A percentile compares a stretch with the other conserved stretches of the same genome.
phyloP scores from a whole-genome alignment of 2,888 invertebrate genomes.

The Meganola albula region DNA sequence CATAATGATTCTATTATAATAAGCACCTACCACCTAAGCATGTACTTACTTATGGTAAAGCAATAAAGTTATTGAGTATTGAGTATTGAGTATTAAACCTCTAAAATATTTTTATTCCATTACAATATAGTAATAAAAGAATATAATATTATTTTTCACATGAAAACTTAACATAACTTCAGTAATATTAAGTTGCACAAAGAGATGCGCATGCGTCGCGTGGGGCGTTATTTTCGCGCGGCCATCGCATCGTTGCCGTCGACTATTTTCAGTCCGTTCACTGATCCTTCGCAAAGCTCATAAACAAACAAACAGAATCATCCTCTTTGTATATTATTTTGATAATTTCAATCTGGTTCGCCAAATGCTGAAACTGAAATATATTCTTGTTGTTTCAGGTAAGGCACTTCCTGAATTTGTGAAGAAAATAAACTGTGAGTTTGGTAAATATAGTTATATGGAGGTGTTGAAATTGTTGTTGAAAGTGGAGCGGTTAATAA shows the following conservation, averaged over 20 bases:
- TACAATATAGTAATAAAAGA: too few relatives aligned
- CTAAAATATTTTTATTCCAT: too few relatives aligned
- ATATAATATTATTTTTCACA: too few relatives aligned
- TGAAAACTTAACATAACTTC: too few relatives aligned
- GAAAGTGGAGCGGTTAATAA: too few relatives aligned
- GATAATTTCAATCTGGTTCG: conserved; percentile 33
- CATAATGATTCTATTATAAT: too few relatives aligned
- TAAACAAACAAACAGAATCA: conserved; percentile 35
- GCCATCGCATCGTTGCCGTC: conserved; percentile 31
- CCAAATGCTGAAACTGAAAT: conserved; percentile 30
- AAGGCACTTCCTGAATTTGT: conserved; percentile 28
- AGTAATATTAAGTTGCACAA: conserved; percentile 19
- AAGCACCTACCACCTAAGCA: too few relatives aligned
- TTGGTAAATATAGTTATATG: conserved; percentile 7
- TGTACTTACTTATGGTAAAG: too few relatives aligned
- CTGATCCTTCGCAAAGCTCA: conserved; percentile 35
- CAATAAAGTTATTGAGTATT: too few relatives aligned
- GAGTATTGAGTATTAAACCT: too few relatives aligned
- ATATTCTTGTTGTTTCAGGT: conserved; percentile 48
- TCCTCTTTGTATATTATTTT: conserved; percentile 31
- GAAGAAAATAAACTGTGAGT: conserved; percentile 11
- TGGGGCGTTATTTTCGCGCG: conserved; percentile 57
- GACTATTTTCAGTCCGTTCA: conserved; percentile 50
- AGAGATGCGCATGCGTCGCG: conserved; percentile 36
- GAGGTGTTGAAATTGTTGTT: too few relatives aligned